Percentiles rank a stretch among this genome's conserved stretches.
Conservation (phyloP, 2,888 invertebrate genomes). For the Chloroclysta siterata region DNA sequence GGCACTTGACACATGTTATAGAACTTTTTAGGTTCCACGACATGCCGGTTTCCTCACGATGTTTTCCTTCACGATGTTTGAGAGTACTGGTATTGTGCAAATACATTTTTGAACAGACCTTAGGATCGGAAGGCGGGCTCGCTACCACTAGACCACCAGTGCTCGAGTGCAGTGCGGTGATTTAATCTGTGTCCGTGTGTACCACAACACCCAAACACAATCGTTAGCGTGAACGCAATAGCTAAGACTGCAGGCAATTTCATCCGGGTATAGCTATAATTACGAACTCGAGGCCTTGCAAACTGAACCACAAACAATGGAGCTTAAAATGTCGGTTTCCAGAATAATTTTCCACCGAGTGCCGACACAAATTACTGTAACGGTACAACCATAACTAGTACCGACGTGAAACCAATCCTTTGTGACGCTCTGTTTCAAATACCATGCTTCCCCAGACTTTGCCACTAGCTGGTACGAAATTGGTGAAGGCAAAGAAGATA, state of each 20-base stretch:
- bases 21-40: too few species aligned
- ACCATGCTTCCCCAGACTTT: not conserved
- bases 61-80: too few species aligned
- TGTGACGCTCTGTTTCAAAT: not conserved
- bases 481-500: too few species aligned
- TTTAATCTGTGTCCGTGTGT: too few species aligned
- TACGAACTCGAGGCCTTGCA: not conserved
- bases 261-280: not conserved
- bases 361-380: slow-evolving; percentile 3
- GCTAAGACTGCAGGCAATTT: not conserved
- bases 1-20: too few species aligned
- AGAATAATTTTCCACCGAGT: slow-evolving; percentile 6
- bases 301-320: slow-evolving; percentile 4
- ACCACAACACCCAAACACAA: not conserved
- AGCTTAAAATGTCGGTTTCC: slow-evolving; percentile 8
- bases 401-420: not conserved
- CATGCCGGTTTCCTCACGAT: too few species aligned
- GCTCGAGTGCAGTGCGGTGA: too few species aligned
- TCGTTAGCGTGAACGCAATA: not conserved
- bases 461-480: not conserved
- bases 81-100: too few species aligned
- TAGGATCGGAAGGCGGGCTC: too few species aligned
- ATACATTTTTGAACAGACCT: too few species aligned
- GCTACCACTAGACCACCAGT: too few species aligned
- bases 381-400: not conserved